phyloP scores from a whole-genome alignment of 2,113 vertebrate genomes.

The Callocephalon fimbriatum region DNA sequence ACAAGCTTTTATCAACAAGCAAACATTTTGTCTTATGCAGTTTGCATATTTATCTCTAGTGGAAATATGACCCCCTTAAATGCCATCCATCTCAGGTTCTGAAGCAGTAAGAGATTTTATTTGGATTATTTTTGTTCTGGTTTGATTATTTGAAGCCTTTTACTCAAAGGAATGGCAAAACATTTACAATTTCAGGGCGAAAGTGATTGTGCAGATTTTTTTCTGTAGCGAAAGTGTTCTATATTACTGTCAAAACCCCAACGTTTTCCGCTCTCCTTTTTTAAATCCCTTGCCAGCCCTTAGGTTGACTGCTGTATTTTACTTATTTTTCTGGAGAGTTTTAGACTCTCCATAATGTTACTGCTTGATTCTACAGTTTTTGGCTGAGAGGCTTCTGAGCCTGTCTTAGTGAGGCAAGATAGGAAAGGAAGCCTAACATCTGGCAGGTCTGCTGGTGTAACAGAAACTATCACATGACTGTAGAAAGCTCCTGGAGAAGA shows the following conservation, averaged over 20 bases:
- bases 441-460: background rate
- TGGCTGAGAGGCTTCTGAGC: background rate
- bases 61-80: background rate
- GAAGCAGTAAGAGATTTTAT: background rate
- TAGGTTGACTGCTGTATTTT: background rate
- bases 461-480: background rate
- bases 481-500: background rate
- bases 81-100: background rate
- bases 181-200: background rate
- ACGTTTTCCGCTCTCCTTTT: background rate
- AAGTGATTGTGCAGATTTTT: background rate
- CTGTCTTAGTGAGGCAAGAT: background rate
- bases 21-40: background rate
- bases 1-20: background rate
- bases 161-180: background rate
- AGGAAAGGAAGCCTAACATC: background rate
- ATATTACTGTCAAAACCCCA: background rate
- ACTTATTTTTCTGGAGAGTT: background rate
- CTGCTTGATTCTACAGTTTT: background rate
- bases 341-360: background rate
- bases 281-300: background rate
- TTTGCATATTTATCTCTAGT: background rate
- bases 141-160: background rate
- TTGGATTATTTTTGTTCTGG: background rate
- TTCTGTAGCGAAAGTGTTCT: background rate